Evolutionary conservation across 2,888 invertebrate genomes (phyloP).

Genomic region (Tetropium fuscum): DNA sequence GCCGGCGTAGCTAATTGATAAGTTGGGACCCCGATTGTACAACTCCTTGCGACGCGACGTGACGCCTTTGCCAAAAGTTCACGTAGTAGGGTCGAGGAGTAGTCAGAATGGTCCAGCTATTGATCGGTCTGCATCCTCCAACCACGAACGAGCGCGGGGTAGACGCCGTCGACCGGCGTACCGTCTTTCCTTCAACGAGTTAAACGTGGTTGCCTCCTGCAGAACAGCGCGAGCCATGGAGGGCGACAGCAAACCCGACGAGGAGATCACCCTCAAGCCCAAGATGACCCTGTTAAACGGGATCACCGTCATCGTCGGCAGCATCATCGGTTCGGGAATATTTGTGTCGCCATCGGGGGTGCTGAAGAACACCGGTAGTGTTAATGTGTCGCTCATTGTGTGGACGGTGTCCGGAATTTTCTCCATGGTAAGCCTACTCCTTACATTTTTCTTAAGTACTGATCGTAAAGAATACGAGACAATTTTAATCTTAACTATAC

Average conservation of each 20-base stretch:
- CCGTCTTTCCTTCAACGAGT: constrained; percentile 6
- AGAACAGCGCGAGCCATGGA: constrained; percentile 43
- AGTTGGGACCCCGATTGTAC: no score
- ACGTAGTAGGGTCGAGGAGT: constrained; percentile 4
- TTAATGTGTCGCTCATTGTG: constrained; percentile 91
- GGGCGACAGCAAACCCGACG: constrained; percentile 57
- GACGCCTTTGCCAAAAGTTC: neutral
- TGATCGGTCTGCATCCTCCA: constrained; percentile 20
- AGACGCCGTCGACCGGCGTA: constrained; percentile 23
- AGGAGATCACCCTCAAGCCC: constrained; percentile 86
- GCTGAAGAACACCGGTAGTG: constrained; percentile 89
- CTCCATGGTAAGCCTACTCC: constrained; percentile 97
- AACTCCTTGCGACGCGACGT: constrained; percentile 7
- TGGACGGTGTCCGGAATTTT: constrained; percentile 95
- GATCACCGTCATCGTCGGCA: constrained; percentile 95
- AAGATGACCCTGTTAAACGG: constrained; percentile 96
- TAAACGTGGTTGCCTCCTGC: constrained; percentile 15
- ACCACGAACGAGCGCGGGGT: constrained; percentile 22
- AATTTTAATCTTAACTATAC: no score
- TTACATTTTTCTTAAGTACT: no score
- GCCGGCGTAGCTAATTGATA: no score
- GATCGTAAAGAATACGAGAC: no score
- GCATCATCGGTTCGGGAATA: constrained; percentile 97
- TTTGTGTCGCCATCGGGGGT: constrained; percentile 97
- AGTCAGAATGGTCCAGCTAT: constrained; percentile 24